Conservation (phyloP, 2,113 vertebrate species). For the Aptenodytes forsteri region DNA sequence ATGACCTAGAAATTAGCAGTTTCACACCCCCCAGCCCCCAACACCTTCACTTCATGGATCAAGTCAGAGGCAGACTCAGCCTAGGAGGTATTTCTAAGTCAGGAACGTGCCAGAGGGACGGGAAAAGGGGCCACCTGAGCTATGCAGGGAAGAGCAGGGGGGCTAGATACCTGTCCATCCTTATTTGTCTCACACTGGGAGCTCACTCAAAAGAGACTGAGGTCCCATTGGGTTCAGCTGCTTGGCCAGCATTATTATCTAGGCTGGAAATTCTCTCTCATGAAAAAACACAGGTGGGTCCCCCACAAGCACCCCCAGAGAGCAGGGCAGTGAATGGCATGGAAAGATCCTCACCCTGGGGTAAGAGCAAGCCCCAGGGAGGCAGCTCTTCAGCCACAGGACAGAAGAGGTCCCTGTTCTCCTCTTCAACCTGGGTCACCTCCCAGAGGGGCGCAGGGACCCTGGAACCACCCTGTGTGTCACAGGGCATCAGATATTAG, state of each 20-base stretch:
- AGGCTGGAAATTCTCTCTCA: neutral
- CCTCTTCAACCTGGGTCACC: neutral
- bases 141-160: neutral
- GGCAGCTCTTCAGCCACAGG: neutral
- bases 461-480: neutral
- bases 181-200: neutral
- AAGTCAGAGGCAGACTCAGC: neutral
- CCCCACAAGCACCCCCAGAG: neutral
- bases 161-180: neutral
- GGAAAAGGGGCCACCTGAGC: neutral
- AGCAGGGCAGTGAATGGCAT: neutral
- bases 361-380: neutral
- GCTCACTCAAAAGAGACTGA: neutral
- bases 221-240: neutral
- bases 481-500: neutral
- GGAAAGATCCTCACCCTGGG: neutral
- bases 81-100: neutral
- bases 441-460: neutral
- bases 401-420: neutral
- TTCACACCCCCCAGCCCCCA: neutral
- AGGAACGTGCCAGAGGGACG: neutral
- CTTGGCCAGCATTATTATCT: neutral
- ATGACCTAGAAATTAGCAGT: neutral
- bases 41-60: neutral
- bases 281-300: neutral